Conservation (phyloP, 2,113 vertebrate species). For the Phrynocephalus versicolor region DNA sequence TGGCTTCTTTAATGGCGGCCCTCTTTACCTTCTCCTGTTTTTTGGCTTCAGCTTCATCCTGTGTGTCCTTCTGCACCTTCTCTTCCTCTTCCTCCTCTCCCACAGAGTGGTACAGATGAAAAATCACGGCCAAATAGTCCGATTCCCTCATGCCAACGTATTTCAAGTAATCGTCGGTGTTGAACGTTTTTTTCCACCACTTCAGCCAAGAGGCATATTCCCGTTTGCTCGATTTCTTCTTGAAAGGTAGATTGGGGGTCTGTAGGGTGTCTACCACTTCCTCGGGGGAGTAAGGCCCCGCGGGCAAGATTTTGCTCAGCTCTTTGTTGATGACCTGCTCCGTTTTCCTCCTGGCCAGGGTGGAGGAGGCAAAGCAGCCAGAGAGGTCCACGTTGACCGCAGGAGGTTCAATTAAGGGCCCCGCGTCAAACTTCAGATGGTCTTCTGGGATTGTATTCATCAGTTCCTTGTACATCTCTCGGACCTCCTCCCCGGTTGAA, state of each 20-base stretch:
- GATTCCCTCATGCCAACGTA: slow-evolving; percentile 59
- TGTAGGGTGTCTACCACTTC: neutral
- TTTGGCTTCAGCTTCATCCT: neutral
- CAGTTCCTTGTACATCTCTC: slow-evolving; percentile 60
- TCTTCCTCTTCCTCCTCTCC: slow-evolving; percentile 27
- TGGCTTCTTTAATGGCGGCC: neutral
- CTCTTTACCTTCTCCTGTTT: neutral
- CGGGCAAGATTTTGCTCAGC: slow-evolving; percentile 23
- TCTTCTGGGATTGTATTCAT: slow-evolving; percentile 43
- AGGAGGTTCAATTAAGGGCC: slow-evolving; percentile 55
- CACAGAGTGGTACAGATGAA: slow-evolving; percentile 31
- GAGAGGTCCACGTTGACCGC: slow-evolving; percentile 36
- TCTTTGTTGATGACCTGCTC: slow-evolving; percentile 57
- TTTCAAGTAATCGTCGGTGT: slow-evolving; percentile 61
- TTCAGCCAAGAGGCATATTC: slow-evolving; percentile 37
- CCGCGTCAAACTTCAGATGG: slow-evolving; percentile 57
- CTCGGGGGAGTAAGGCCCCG: neutral
- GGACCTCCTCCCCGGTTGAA: slow-evolving; percentile 25
- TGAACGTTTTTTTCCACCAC: slow-evolving; percentile 53
- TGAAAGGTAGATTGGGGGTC: neutral
- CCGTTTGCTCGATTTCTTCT: neutral
- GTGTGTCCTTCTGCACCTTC: neutral
- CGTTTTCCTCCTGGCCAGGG: slow-evolving; percentile 12
- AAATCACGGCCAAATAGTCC: slow-evolving; percentile 67
- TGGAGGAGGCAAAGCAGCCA: slow-evolving; percentile 23